These are phyloP conservation scores for Bradypus variegatus DNA, from an alignment of 2,797 vertebrate genomes.

Conservation along the genomic window DNA sequence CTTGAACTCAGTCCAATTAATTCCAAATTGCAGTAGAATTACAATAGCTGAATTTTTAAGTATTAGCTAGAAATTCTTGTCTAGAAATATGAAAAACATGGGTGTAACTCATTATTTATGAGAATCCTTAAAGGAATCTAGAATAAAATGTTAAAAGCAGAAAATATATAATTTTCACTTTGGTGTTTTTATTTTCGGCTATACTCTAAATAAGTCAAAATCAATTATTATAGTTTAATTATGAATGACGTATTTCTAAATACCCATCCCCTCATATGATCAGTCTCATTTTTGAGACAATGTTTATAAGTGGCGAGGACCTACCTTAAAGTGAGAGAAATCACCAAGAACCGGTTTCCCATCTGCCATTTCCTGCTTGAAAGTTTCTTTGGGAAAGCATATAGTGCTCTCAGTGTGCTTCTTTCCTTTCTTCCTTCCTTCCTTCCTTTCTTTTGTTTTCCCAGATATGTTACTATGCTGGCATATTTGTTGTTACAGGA, in stretches of 20 bases:
- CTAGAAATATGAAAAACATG: neutral
- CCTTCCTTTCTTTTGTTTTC: neutral
- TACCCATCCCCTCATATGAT: neutral
- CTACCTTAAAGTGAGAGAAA: neutral
- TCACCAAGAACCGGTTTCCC: neutral
- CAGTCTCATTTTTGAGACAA: neutral
- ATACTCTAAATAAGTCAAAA: neutral
- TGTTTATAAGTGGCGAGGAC: neutral
- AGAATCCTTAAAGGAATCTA: neutral
- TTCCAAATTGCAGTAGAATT: neutral
- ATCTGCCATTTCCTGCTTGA: neutral
- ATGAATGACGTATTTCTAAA: neutral
- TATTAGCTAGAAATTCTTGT: neutral
- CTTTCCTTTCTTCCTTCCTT: too few species aligned
- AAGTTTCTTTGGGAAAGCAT: neutral
- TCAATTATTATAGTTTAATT: neutral
- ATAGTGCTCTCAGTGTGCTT: neutral
- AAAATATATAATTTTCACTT: slow-evolving; percentile 17
- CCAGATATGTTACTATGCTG: neutral
- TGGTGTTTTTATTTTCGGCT: neutral
- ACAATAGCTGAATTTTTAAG: neutral
- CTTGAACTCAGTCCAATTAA: neutral
- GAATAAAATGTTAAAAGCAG: slow-evolving; percentile 7
- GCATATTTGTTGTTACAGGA: slow-evolving; percentile 72
- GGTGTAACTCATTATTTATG: neutral